Percentiles rank a stretch among this genome's conserved stretches.
phyloP scores from a whole-genome alignment of 2,888 invertebrate species.

The Calephelis perditalis region DNA sequence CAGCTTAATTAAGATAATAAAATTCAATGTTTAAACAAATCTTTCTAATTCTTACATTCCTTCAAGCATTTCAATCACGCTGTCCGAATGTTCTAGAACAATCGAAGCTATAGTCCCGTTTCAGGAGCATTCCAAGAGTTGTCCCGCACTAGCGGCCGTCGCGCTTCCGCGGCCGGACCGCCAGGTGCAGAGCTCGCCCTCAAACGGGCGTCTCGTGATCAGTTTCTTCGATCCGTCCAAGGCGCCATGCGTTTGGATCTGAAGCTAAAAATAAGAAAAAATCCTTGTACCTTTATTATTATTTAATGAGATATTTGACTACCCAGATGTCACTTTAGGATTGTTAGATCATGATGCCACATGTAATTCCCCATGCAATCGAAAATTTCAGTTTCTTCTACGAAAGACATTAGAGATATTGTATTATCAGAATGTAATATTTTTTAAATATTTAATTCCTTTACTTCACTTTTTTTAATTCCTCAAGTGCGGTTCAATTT shows the following conservation, averaged over 20 bases:
- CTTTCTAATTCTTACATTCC: background rate
- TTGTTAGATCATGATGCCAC: too few species aligned
- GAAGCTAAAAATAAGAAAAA: conserved; percentile 64
- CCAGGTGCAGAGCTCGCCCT: conserved; percentile 65
- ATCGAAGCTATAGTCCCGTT: background rate
- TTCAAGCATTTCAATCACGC: background rate
- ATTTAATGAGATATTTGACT: background rate
- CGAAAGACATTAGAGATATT: too few species aligned
- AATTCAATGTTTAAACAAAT: too few species aligned
- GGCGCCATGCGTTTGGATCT: conserved; percentile 88
- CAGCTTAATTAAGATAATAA: too few species aligned
- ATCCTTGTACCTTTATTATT: background rate
- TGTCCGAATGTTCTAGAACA: conserved; percentile 6
- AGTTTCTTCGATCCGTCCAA: conserved; percentile 88
- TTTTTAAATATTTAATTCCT: too few species aligned
- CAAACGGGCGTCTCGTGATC: conserved; percentile 90
- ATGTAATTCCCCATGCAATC: too few species aligned
- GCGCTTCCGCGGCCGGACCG: conserved; percentile 46
- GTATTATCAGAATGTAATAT: too few species aligned
- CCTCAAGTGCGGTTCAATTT: too few species aligned
- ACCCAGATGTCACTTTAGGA: background rate
- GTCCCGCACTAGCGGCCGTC: conserved; percentile 40
- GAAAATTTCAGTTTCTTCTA: too few species aligned
- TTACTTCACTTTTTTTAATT: too few species aligned
- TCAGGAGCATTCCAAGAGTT: conserved; percentile 6